Conservation (phyloP, 2,113 vertebrate species). For the Neogale vison region DNA sequence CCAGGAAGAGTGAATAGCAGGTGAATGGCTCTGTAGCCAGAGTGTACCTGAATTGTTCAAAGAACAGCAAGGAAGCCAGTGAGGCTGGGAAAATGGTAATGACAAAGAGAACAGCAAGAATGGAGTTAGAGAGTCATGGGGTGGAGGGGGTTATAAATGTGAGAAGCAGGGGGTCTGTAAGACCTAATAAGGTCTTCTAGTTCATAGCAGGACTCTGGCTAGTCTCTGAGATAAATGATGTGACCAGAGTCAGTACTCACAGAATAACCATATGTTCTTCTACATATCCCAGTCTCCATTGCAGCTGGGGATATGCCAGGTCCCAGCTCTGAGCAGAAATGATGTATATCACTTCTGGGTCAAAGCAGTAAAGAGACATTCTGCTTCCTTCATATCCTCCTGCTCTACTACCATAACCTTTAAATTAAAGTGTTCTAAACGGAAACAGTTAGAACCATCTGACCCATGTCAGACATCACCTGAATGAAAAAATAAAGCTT, state of each 20-base stretch:
- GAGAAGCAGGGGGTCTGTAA: not conserved
- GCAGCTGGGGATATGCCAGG: not conserved
- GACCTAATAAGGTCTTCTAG: not conserved
- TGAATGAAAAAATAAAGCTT: not conserved
- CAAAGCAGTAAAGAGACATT: not conserved
- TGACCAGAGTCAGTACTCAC: not conserved
- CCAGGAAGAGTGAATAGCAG: not conserved
- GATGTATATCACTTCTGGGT: not conserved
- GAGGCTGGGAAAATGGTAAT: too few species aligned
- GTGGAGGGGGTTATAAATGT: fast-evolving
- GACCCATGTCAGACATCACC: not conserved
- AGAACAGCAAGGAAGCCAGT: not conserved
- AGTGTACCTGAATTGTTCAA: not conserved
- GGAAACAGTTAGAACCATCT: not conserved
- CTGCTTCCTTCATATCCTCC: not conserved
- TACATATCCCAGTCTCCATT: too few species aligned
- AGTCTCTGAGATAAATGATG: not conserved
- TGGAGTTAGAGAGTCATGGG: not conserved
- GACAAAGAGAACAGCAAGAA: not conserved
- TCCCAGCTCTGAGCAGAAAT: not conserved
- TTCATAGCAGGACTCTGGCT: not conserved
- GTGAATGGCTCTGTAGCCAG: not conserved
- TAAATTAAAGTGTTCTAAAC: not conserved
- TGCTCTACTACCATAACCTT: not conserved
- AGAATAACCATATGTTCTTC: not conserved